These are phyloP conservation scores for Cyphomyrus plagiostoma DNA, from an alignment of 2,113 vertebrate genomes.

Conservation along the genomic window DNA sequence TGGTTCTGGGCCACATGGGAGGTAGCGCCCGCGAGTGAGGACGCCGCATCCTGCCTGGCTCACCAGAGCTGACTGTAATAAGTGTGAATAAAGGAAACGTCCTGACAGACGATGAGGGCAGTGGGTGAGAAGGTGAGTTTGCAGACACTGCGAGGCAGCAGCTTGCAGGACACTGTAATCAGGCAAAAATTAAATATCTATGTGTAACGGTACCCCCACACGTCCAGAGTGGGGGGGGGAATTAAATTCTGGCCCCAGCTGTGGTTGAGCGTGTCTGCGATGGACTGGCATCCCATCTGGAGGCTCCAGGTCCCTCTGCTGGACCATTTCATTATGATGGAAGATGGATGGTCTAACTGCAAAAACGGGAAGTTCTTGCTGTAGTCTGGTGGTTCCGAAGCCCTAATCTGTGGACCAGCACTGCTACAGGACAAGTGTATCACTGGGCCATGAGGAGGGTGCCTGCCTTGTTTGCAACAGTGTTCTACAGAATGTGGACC, in stretches of 20 bases:
- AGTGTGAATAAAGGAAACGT: not conserved
- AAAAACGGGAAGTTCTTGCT: not conserved
- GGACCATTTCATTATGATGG: not conserved
- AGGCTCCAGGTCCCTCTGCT: not conserved
- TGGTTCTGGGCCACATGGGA: not conserved
- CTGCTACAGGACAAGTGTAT: not conserved
- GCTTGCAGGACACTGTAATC: not conserved
- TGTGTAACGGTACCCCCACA: not conserved
- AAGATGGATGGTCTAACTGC: not conserved
- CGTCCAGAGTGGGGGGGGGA: not conserved
- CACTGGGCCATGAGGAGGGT: not conserved
- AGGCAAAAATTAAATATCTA: not conserved
- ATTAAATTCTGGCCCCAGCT: not conserved
- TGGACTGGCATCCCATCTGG: not conserved
- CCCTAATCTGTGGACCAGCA: not conserved
- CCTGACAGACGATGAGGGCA: not conserved
- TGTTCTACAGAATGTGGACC: not conserved
- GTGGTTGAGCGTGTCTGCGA: not conserved
- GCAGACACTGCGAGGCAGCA: not conserved
- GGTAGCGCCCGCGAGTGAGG: not conserved
- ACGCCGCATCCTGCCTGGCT: not conserved
- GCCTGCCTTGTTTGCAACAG: not conserved
- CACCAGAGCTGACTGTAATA: not conserved
- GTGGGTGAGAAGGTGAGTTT: not conserved
- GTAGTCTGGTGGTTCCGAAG: not conserved